phyloP scores from a whole-genome alignment of 2,113 vertebrate genomes.

The Melanerpes aurifrons region DNA sequence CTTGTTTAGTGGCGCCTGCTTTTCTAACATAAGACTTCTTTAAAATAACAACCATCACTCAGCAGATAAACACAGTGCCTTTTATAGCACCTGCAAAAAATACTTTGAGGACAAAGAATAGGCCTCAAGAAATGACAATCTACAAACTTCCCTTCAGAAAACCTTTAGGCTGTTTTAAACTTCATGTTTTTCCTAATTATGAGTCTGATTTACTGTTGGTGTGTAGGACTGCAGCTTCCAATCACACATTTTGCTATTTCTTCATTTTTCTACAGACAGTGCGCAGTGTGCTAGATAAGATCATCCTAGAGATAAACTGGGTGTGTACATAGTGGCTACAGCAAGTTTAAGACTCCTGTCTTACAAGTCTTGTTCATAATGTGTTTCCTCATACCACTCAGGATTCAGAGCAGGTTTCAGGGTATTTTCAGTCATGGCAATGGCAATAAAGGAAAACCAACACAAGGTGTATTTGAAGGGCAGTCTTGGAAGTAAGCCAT shows the following conservation, averaged over 20 bases:
- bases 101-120: constrained; percentile 24
- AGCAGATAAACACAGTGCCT: constrained; percentile 35
- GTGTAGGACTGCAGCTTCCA: background rate
- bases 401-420: background rate
- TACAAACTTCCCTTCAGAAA: constrained; percentile 1
- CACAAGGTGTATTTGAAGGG: background rate
- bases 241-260: background rate
- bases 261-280: background rate
- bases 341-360: background rate
- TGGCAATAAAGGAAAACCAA: background rate
- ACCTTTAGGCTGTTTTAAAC: background rate
- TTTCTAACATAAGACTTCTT: constrained; percentile 46
- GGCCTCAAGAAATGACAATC: background rate
- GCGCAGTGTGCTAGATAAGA: background rate
- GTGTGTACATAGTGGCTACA: background rate
- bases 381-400: background rate
- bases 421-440: background rate
- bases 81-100: constrained; percentile 59
- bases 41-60: constrained; percentile 52
- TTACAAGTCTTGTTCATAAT: background rate
- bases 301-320: background rate
- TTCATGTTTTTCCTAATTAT: background rate
- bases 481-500: background rate
- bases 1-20: constrained; percentile 65
- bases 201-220: background rate